phyloP scores from a whole-genome alignment of 2,797 vertebrate genomes.

The Sebastes glaucus region DNA sequence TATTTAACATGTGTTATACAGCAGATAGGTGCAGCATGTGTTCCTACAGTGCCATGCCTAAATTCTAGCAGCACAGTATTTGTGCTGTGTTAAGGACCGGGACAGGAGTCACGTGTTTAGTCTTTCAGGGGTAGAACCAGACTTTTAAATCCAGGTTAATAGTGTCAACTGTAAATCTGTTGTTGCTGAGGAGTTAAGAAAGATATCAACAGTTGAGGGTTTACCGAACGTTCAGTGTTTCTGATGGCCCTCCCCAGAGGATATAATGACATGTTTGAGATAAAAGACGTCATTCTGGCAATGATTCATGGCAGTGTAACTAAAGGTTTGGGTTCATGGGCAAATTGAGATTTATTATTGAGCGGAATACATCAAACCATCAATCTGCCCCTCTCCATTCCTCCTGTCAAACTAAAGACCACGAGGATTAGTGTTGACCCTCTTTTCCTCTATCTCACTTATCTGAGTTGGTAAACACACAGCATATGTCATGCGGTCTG shows the following conservation, averaged over 20 bases:
- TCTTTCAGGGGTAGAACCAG: neutral
- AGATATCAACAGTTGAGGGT: neutral
- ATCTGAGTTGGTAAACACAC: slow-evolving; percentile 25
- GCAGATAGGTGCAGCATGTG: slow-evolving; percentile 27
- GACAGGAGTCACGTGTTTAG: neutral
- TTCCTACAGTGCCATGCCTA: neutral
- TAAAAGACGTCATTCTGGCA: neutral
- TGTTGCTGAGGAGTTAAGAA: neutral
- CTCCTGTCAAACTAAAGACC: slow-evolving; percentile 32
- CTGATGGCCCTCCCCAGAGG: neutral
- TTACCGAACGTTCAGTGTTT: neutral
- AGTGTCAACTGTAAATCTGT: neutral
- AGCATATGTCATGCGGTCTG: neutral
- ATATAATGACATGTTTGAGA: neutral
- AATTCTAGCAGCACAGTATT: slow-evolving; percentile 4
- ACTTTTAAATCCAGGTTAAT: neutral
- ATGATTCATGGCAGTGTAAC: neutral
- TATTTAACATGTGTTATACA: neutral
- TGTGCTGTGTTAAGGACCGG: neutral
- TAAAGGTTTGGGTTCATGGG: neutral
- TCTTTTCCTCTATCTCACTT: neutral
- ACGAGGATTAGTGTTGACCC: slow-evolving; percentile 19
- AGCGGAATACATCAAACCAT: neutral
- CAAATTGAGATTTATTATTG: slow-evolving; percentile 20
- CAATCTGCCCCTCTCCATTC: neutral